phyloP scores from a whole-genome alignment of 1,140 invertebrate species.

The Atta colombica region DNA sequence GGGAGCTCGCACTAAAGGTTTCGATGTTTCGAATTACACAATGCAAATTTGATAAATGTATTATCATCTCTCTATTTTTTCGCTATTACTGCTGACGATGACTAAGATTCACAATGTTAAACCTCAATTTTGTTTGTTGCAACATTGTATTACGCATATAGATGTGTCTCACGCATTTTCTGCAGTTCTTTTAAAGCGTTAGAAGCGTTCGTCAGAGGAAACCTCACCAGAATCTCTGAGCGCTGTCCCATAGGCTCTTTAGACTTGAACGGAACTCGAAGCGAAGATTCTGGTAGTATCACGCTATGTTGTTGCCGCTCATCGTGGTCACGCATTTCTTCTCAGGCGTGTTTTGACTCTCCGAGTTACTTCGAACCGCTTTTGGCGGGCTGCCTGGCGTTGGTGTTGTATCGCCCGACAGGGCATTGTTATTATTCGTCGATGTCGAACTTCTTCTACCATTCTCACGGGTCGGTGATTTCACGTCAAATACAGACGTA shows the following conservation, averaged over 20 bases:
- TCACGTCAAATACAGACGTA: constrained; percentile 88
- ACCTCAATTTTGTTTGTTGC: constrained; percentile 4
- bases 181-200: background rate
- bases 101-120: background rate
- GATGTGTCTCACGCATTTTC: constrained; percentile 15
- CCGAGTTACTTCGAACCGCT: constrained; percentile 87
- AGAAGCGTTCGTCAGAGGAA: background rate
- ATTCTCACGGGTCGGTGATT: constrained; percentile 86
- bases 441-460: constrained; percentile 88
- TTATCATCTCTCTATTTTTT: background rate
- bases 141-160: background rate
- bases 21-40: constrained; percentile 44
- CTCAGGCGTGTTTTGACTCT: constrained; percentile 87
- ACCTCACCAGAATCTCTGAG: constrained; percentile 82
- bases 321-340: constrained; percentile 89
- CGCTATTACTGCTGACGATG: background rate
- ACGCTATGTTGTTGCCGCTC: constrained; percentile 90
- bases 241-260: constrained; percentile 83
- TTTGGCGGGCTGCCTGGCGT: constrained; percentile 86
- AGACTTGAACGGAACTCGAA: constrained; percentile 83
- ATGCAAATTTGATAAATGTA: background rate
- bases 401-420: constrained; percentile 82
- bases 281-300: constrained; percentile 87
- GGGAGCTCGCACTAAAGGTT: background rate
- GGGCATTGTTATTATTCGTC: constrained; percentile 88